phyloP scores from a whole-genome alignment of 2,888 invertebrate species.

The Calliscelio sp. region DNA sequence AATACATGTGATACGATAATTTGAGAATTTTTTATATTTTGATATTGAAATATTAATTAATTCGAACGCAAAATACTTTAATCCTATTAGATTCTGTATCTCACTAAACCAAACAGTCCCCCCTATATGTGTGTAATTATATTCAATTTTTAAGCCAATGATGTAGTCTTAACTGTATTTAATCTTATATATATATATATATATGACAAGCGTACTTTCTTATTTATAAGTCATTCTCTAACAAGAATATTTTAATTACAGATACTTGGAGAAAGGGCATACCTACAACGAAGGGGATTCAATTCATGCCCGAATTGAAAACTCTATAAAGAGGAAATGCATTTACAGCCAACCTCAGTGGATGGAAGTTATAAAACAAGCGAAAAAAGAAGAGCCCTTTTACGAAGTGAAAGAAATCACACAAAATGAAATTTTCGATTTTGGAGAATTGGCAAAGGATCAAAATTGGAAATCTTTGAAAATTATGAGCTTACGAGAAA shows the following conservation, averaged over 20 bases:
- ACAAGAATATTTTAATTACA: background rate
- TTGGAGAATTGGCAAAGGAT: constrained; percentile 1
- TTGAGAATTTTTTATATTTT: no score
- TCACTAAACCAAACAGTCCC: no score
- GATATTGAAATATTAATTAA: no score
- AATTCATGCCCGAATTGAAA: constrained; percentile 31
- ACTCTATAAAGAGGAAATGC: background rate
- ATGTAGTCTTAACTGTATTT: no score
- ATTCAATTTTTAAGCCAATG: no score
- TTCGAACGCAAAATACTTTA: no score
- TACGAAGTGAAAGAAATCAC: background rate
- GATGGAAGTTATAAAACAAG: background rate
- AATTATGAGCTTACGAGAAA: constrained; percentile 9
- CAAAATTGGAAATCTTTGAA: constrained; percentile 28
- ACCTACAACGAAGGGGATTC: constrained; percentile 30
- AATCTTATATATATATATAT: no score
- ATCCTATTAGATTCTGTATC: no score
- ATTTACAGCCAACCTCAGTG: constrained; percentile 10
- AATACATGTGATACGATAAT: no score
- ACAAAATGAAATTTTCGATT: constrained; percentile 22
- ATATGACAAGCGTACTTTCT: no score
- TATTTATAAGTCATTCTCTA: no score
- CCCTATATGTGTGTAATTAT: no score
- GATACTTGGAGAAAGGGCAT: constrained; percentile 24
- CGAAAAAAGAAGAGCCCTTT: constrained; percentile 5